A percentile compares a stretch with the other conserved stretches of the same genome.
These are phyloP conservation scores for Hymenochirus boettgeri DNA, from an alignment of 2,113 vertebrate species.

Conservation along the genomic window DNA sequence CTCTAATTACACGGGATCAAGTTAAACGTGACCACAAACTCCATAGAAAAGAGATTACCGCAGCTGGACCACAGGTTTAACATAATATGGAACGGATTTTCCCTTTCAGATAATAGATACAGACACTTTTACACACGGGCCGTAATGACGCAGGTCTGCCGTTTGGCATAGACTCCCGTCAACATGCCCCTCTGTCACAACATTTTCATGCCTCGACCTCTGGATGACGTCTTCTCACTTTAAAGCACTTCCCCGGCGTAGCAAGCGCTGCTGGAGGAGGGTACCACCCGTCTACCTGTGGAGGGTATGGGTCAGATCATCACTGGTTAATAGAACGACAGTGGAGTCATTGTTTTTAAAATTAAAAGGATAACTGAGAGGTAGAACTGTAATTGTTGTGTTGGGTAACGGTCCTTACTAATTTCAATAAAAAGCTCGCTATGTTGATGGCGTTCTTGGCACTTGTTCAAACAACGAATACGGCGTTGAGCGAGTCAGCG, in stretches of 20 bases:
- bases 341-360: no score
- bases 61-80: no score
- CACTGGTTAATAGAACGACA: no score
- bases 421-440: constrained; percentile 98
- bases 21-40: no score
- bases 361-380: no score
- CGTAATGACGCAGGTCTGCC: background rate
- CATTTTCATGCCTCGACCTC: constrained; percentile 84
- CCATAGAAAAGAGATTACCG: no score
- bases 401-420: constrained; percentile 70
- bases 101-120: constrained; percentile 13
- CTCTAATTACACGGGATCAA: no score
- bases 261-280: constrained; percentile 70
- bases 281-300: constrained; percentile 88
- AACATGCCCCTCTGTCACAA: constrained; percentile 69
- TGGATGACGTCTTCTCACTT: constrained; percentile 83
- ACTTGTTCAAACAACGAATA: constrained; percentile 97
- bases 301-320: no score
- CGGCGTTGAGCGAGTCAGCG: constrained; percentile 92
- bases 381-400: no score
- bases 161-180: constrained; percentile 11
- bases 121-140: constrained; percentile 7
- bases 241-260: constrained; percentile 77
- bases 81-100: constrained; percentile 6
- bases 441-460: constrained; percentile 98